Conservation (phyloP, 2,888 invertebrate species). For the Sialis lutaria region DNA sequence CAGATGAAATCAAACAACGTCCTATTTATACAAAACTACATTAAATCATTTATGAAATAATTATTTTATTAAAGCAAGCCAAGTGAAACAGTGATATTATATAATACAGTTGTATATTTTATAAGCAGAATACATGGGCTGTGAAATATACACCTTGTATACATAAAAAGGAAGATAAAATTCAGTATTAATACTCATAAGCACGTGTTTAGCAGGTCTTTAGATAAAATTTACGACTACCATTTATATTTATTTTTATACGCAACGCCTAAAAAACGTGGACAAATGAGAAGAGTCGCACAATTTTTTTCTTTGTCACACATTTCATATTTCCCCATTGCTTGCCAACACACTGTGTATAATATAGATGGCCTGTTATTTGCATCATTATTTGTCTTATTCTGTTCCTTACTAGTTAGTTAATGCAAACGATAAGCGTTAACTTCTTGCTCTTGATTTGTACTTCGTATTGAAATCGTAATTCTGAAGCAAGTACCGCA, state of each 20-base stretch:
- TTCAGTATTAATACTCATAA: slow-evolving; percentile 4
- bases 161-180: slow-evolving; percentile 2
- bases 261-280: slow-evolving; percentile 2
- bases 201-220: slow-evolving; percentile 6
- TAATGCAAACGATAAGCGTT: too few species aligned
- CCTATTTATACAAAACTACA: too few species aligned
- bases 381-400: too few species aligned
- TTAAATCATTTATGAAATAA: too few species aligned
- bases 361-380: too few species aligned
- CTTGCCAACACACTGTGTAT: background rate
- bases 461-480: too few species aligned
- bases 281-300: slow-evolving; percentile 3
- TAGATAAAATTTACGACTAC: slow-evolving; percentile 5
- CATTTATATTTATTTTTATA: slow-evolving; percentile 5
- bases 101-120: background rate
- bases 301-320: slow-evolving; percentile 3
- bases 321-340: slow-evolving; percentile 5
- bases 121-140: background rate
- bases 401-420: too few species aligned
- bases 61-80: too few species aligned
- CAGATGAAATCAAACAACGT: too few species aligned
- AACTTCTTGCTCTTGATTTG: too few species aligned
- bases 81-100: background rate
- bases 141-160: slow-evolving; percentile 1
- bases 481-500: too few species aligned